Percentiles rank a stretch among this genome's conserved stretches.
phyloP scores from a whole-genome alignment of 2,113 vertebrate species.

The Zosterops borbonicus region DNA sequence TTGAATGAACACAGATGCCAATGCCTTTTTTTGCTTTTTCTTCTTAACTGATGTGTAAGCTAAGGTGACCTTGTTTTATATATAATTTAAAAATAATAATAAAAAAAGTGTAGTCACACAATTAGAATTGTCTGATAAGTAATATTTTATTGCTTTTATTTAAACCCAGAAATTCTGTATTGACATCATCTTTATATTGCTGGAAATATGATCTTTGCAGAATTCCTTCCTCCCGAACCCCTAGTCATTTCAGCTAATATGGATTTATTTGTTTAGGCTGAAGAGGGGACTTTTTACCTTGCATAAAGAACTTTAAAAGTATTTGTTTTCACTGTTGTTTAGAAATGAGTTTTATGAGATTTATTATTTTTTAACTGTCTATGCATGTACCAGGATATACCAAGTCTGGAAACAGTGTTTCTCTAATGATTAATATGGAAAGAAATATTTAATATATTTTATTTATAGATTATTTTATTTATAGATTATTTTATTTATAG shows the following conservation, averaged over 20 bases:
- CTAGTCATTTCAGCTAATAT: background rate
- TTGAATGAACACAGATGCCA: background rate
- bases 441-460: background rate
- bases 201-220: background rate
- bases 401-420: background rate
- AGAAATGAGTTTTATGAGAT: background rate
- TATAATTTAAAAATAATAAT: background rate
- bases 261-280: background rate
- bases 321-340: constrained; percentile 46
- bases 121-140: background rate
- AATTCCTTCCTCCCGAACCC: background rate
- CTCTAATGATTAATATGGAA: background rate
- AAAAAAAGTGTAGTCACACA: background rate
- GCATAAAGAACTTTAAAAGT: background rate
- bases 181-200: background rate
- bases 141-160: constrained; percentile 1
- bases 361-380: background rate
- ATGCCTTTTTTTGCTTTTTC: background rate
- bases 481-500: background rate
- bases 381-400: background rate
- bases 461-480: background rate
- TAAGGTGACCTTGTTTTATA: background rate
- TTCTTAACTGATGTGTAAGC: background rate
- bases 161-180: background rate
- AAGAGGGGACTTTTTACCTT: background rate